Evolutionary conservation across 2,888 invertebrate genomes (phyloP).

Genomic region (Hirtodrosophila trivittata): DNA sequence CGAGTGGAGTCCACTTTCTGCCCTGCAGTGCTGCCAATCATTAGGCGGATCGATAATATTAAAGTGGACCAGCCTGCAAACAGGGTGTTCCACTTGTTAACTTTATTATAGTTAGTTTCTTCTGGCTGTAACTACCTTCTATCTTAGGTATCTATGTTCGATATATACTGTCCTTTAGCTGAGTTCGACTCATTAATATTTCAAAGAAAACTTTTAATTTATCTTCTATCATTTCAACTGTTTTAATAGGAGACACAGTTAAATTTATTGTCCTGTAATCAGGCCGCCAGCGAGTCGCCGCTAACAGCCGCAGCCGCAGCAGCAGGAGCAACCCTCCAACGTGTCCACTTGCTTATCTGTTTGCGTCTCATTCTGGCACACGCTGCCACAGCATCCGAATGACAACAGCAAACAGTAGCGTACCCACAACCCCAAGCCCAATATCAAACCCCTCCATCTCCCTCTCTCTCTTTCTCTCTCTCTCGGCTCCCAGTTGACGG

Average conservation of each 20-base stretch:
- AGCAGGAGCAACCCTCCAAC: constrained; percentile 38
- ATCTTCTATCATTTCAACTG: too few species aligned
- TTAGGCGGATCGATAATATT: constrained; percentile 59
- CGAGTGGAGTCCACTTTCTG: constrained; percentile 29
- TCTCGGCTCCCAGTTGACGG: constrained; percentile 18
- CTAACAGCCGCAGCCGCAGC: constrained; percentile 20
- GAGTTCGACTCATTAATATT: too few species aligned
- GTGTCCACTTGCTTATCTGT: constrained; percentile 22
- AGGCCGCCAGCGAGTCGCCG: constrained; percentile 59
- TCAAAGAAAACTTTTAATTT: too few species aligned
- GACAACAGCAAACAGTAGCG: neutral
- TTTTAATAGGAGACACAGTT: too few species aligned
- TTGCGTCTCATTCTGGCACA: constrained; percentile 6
- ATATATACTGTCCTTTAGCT: too few species aligned
- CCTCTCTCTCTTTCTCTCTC: too few species aligned
- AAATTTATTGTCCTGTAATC: constrained; percentile 37
- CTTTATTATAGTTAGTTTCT: too few species aligned
- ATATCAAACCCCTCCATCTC: constrained; percentile 5
- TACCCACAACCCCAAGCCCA: neutral
- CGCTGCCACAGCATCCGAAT: neutral
- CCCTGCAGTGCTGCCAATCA: constrained; percentile 45
- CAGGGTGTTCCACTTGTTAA: constrained; percentile 16
- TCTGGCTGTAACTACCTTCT: too few species aligned
- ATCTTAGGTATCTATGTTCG: too few species aligned
- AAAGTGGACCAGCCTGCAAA: constrained; percentile 43